These are phyloP conservation scores for Eulemur albifrons DNA, from an alignment of 2,797 vertebrate species.

Conservation along the genomic window DNA sequence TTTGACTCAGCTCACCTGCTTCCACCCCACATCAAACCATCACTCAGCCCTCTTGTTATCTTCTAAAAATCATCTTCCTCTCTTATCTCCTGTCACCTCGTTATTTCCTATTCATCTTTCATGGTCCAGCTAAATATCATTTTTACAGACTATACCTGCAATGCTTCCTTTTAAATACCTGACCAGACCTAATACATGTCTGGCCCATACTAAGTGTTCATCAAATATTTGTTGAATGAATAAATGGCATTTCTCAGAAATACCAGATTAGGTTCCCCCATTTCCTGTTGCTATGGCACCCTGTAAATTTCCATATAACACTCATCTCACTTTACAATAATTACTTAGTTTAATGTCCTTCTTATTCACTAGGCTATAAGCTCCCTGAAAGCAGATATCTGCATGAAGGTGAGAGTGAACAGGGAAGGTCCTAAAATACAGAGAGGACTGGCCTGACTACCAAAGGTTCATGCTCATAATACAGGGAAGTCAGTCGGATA, in stretches of 20 bases:
- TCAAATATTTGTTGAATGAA: slow-evolving; percentile 33
- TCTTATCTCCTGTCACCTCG: background rate
- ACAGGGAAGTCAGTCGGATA: background rate
- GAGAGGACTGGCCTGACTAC: background rate
- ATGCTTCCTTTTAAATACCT: slow-evolving; percentile 33
- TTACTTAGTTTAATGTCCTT: slow-evolving; percentile 14
- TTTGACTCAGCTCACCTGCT: background rate
- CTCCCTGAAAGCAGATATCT: background rate
- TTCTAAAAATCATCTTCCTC: background rate
- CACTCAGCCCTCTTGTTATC: background rate
- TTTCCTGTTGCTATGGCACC: background rate
- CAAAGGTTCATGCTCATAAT: background rate
- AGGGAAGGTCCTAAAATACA: background rate
- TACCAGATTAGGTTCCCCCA: background rate
- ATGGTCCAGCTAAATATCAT: slow-evolving; percentile 16
- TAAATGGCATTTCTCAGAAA: background rate
- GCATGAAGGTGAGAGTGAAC: background rate
- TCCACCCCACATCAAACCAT: background rate
- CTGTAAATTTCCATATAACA: slow-evolving; percentile 31
- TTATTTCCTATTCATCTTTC: slow-evolving; percentile 34
- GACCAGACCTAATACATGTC: background rate
- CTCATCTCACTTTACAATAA: background rate
- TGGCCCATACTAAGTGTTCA: background rate
- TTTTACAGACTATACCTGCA: slow-evolving; percentile 28
- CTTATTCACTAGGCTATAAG: background rate